A percentile compares a stretch with the other conserved stretches of the same genome.
Conservation (phyloP, 2,888 invertebrate species). For the Oxystoma pomonae region DNA sequence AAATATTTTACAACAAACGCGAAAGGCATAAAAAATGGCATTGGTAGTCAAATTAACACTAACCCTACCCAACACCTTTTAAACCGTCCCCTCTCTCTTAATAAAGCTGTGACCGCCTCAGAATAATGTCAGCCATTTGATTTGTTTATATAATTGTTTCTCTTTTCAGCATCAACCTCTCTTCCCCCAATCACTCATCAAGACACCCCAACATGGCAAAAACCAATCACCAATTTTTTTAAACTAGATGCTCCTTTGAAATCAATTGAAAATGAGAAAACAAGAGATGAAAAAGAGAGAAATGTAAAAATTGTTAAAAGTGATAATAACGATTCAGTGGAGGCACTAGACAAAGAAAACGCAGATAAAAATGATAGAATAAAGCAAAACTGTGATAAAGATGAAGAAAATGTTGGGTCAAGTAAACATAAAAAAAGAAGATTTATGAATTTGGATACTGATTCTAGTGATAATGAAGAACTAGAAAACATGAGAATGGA, state of each 20-base stretch:
- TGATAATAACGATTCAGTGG: neutral
- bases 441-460: slow-evolving; percentile 5
- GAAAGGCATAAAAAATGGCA: too few species aligned
- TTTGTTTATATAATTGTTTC: neutral
- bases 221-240: slow-evolving; percentile 29
- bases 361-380: neutral
- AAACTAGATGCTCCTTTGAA: slow-evolving; percentile 4
- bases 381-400: neutral
- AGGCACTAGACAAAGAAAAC: neutral
- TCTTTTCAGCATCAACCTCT: slow-evolving; percentile 15
- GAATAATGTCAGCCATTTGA: too few species aligned
- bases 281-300: neutral
- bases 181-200: slow-evolving; percentile 24
- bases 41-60: too few species aligned
- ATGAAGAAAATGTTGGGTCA: slow-evolving; percentile 9
- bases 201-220: slow-evolving; percentile 28
- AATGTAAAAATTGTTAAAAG: neutral
- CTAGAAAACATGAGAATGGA: neutral
- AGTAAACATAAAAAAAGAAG: slow-evolving; percentile 9
- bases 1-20: too few species aligned
- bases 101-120: too few species aligned
- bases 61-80: too few species aligned
- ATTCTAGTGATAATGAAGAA: neutral
- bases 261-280: neutral
- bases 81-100: too few species aligned